Evolutionary conservation across 1,140 invertebrate genomes (phyloP).

Genomic region (Harlomillsia oculata): DNA sequence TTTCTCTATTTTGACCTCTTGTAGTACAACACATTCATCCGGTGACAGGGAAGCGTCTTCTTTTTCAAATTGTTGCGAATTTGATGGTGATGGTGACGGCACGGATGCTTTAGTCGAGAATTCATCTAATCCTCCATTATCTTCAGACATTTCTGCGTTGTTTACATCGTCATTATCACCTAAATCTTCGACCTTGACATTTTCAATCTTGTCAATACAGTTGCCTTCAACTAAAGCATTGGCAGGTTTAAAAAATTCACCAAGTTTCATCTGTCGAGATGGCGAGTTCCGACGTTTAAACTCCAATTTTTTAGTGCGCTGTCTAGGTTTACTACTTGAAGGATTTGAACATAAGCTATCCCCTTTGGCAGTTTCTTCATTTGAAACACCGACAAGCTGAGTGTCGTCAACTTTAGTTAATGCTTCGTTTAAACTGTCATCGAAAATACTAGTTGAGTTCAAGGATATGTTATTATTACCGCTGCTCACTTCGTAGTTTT

Average conservation of each 20-base stretch:
- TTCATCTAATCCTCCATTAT: background rate
- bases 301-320: background rate
- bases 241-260: constrained; percentile 39
- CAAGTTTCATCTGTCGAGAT: constrained; percentile 41
- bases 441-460: constrained; percentile 1
- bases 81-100: too few relatives aligned
- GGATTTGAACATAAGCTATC: background rate
- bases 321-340: too few relatives aligned
- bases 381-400: background rate
- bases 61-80: too few relatives aligned
- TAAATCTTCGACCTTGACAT: background rate
- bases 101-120: background rate
- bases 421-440: background rate
- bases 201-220: background rate
- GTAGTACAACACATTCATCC: too few relatives aligned
- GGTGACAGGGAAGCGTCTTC: too few relatives aligned
- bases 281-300: constrained; percentile 23
- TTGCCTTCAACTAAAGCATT: background rate
- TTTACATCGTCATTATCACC: background rate
- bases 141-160: background rate
- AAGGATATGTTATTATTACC: background rate
- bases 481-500: too few relatives aligned
- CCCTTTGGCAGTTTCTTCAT: background rate
- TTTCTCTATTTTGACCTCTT: too few relatives aligned
- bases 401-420: background rate